Evolutionary conservation across 2,888 invertebrate species (phyloP), one percentile per base, ranked within the genome.

Genomic region (Heliconius ismenius): DNA sequence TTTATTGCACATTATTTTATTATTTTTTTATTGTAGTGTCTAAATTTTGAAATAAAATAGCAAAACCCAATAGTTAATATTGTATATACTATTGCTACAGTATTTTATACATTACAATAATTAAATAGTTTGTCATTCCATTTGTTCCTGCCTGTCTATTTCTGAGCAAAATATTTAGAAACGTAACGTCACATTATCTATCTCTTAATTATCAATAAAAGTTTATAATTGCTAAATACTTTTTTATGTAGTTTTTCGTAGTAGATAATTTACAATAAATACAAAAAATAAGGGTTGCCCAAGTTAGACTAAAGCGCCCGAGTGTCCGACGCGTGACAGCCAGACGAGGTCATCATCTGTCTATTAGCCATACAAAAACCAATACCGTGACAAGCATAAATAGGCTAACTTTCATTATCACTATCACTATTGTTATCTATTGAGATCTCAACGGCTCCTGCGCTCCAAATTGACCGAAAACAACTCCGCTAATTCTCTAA

Each of bases 361-460:
- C 75, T 43, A 76, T 79, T 77, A 78, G 63, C 73, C 75, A 76
- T 65, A 68, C 28, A 77, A 78, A 76, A 78, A 82, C 83, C 83
- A 86, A 83, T 83, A 87, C 83, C 88, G 84, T 86, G 86, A 87
- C 86, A 81, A 74, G 84, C 84, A 87, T 82, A 85, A 88, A 87
- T 85, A 85, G 82, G 76, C 76, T 54, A 75, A 78, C 75, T 72
- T 73, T 73, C 78, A 76, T 77, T 80, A 78, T 77, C 81, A 62
- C 79, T 76, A 67, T 67, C 39, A 65, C 39, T 67, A 83, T 81
- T 80, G 82, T 84, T 88, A 88, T 88, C 89, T 82, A 84, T 83
- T 86, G 78, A 86, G 89, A 91, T 91, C 90, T 89, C 90, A 90
- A 90, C 90, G 88, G 86, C 82, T 84, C 81, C 82, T 78, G 77